Percentiles rank a stretch among this genome's conserved stretches.
These are phyloP conservation scores for Diachasmimorpha longicaudata DNA, from an alignment of 1,140 invertebrate genomes.

Conservation along the genomic window DNA sequence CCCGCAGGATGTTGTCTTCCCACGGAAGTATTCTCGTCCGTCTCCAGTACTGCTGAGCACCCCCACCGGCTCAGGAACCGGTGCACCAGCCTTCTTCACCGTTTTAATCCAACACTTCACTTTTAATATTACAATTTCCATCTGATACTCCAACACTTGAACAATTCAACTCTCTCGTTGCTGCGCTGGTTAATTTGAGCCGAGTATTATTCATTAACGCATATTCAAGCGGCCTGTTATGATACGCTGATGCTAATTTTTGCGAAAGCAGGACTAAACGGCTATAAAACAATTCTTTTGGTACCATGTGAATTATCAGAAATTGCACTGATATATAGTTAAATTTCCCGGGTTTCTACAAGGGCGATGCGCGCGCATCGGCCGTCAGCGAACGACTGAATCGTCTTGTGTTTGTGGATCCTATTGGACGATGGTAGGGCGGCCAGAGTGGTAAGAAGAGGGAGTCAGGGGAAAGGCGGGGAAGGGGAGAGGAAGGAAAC, in stretches of 20 bases:
- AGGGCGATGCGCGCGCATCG: slow-evolving; percentile 27
- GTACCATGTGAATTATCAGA: no score
- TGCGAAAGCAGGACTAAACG: no score
- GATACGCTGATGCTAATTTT: no score
- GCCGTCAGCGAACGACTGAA: slow-evolving; percentile 44
- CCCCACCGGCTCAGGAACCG: slow-evolving; percentile 13
- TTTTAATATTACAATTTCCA: background rate
- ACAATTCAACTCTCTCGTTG: background rate
- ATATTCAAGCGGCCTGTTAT: background rate
- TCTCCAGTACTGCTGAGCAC: slow-evolving; percentile 32
- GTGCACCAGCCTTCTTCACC: background rate
- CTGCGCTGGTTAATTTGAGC: slow-evolving; percentile 5
- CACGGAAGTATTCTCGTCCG: slow-evolving; percentile 30
- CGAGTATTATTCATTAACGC: slow-evolving; percentile 1
- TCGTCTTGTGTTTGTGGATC: slow-evolving; percentile 27
- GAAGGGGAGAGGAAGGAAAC: background rate
- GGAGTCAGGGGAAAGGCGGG: slow-evolving; percentile 20
- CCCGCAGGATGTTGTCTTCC: slow-evolving; percentile 32
- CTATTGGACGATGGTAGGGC: slow-evolving; percentile 15
- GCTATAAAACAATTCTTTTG: background rate
- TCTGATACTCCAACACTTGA: background rate
- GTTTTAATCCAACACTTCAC: background rate
- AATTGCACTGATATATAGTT: no score
- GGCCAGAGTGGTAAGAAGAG: slow-evolving; percentile 13
- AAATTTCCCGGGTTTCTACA: slow-evolving; percentile 5